A percentile compares a stretch with the other conserved stretches of the same genome.
Conservation (phyloP, 1,140 invertebrate species). For the Lysiphlebus fabarum region DNA sequence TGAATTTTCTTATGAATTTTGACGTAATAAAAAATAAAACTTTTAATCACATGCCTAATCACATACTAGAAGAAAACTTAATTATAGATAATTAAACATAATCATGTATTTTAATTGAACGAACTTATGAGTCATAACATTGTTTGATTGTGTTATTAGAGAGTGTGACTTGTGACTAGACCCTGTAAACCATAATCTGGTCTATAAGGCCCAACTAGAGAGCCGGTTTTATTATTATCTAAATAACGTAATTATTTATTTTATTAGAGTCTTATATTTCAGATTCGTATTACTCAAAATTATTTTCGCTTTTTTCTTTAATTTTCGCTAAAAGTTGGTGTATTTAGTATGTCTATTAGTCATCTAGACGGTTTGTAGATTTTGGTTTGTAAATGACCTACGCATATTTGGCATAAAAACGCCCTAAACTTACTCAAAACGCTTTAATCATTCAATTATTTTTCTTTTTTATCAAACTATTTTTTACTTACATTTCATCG, state of each 20-base stretch:
- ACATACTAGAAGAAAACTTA: too few species aligned
- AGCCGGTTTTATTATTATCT: constrained; percentile 6
- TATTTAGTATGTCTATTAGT: constrained; percentile 25
- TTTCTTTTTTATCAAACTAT: constrained; percentile 14
- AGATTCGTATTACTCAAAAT: neutral
- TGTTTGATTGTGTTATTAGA: constrained; percentile 25
- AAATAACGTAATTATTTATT: neutral
- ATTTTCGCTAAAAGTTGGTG: constrained; percentile 2
- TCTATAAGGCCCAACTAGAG: constrained; percentile 26
- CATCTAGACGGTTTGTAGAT: constrained; percentile 28
- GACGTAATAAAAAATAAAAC: too few species aligned
- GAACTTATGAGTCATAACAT: neutral
- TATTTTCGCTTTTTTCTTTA: constrained; percentile 9
- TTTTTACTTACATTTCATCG: constrained; percentile 6
- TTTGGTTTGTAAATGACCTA: constrained; percentile 41
- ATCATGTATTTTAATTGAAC: too few species aligned
- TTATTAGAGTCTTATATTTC: neutral
- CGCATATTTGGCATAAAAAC: constrained; percentile 53
- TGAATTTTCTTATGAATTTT: too few species aligned
- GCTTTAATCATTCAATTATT: constrained; percentile 20
- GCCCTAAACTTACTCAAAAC: constrained; percentile 27
- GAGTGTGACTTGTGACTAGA: constrained; percentile 36
- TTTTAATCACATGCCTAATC: too few species aligned
- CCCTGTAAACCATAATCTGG: constrained; percentile 37
- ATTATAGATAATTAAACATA: too few species aligned